phyloP scores from a whole-genome alignment of 2,888 invertebrate species.

The Bellardia pandia region DNA sequence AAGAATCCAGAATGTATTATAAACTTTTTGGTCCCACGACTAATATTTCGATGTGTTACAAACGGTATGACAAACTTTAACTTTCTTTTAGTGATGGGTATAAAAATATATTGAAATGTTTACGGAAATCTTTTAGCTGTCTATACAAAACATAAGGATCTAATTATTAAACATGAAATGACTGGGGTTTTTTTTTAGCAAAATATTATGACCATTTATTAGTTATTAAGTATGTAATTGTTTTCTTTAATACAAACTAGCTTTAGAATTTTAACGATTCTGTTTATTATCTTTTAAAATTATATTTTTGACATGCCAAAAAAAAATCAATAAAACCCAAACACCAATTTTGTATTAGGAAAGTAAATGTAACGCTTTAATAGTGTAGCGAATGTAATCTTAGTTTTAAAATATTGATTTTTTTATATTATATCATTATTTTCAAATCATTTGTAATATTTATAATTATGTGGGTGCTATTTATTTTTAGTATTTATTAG shows the following conservation, averaged over 20 bases:
- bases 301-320: constrained; percentile 11
- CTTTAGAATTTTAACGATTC: no score
- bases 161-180: background rate
- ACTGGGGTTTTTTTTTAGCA: background rate
- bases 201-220: background rate
- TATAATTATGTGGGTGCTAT: background rate
- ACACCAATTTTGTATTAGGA: background rate
- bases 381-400: constrained; percentile 13
- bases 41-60: no score
- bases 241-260: background rate
- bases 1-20: no score
- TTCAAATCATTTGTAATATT: background rate
- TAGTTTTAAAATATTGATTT: constrained; percentile 8
- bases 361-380: constrained; percentile 32
- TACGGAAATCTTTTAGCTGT: constrained; percentile 28
- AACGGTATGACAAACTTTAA: no score
- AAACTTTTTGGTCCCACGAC: no score
- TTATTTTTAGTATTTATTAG: no score
- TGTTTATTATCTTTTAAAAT: constrained; percentile 1
- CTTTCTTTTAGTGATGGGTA: no score
- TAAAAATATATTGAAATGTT: constrained; percentile 19
- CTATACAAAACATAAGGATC: constrained; percentile 6
- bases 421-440: background rate
- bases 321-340: background rate
- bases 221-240: background rate